Evolutionary conservation across 2,113 vertebrate species (phyloP), one percentile per base, ranked within the genome.

Genomic region (Dasyornis broadbenti): DNA sequence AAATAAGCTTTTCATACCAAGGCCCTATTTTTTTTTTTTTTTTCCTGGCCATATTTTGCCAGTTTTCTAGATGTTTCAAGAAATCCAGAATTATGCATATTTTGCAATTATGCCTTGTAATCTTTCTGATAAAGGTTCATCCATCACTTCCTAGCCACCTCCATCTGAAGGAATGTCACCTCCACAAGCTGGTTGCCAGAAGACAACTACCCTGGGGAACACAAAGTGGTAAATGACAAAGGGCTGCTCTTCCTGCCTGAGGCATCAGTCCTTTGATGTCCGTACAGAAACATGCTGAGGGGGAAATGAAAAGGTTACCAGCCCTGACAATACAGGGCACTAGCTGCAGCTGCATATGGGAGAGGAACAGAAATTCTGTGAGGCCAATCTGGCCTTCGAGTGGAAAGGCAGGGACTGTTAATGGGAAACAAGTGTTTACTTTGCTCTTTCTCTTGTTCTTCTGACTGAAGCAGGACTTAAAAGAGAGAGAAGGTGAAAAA

Each of bases 401-500:
- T 20, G 26, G 40, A 87, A 75, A 45, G 0, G 0, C 40, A n/a
- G 40, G 50, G 21, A 57, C 10, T 77, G 33, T 59, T 65, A 82
- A 82, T 5, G 16, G 35, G 11, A 33, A 84, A 61, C 21, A 64
- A 83, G 14, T 33, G 19, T 75, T 84, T 79, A 57, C 54, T 89
- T 72, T 76, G 49, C 77, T 86, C 53, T 65, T 86, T 56, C 57
- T 83, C 72, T 47, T 75, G 33, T 71, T 91, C 47, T 94, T 94
- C 70, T 76, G 31, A 87, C 40, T 2, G 0, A 87, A 87, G 63
- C 21, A 91, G 39, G 56, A 45, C 60, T 81, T 87, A 54, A 78
- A 89, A 92, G 60, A 33, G 35, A 84, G 77, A 91, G 40, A 82
- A 93, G 77, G 73, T 85, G 78, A 94, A 53, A 87, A 97, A 92